Percentiles rank a stretch among this genome's conserved stretches.
Evolutionary conservation across 2,113 vertebrate genomes (phyloP).

Genomic region (Pteruthius melanotis): DNA sequence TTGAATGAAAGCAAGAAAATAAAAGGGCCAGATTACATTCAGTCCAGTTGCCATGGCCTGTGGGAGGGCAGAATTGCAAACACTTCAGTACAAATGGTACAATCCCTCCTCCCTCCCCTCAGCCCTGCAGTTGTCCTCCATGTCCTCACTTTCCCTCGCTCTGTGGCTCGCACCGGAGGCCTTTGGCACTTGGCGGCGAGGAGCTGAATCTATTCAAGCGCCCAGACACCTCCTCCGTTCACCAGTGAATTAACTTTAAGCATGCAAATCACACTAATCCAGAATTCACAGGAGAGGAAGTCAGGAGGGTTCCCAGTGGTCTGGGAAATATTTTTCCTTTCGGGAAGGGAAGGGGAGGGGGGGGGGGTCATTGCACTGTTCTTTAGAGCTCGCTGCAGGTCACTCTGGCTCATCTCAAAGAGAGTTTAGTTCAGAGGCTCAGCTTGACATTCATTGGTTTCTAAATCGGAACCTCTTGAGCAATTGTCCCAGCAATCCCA

Average conservation of each 20-base stretch:
- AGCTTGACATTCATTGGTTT: slow-evolving; percentile 35
- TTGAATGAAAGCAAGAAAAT: slow-evolving; percentile 47
- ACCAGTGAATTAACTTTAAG: slow-evolving; percentile 38
- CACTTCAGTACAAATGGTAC: slow-evolving; percentile 40
- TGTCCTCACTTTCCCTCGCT: slow-evolving; percentile 51
- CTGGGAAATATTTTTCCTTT: slow-evolving; percentile 6
- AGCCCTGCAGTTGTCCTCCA: slow-evolving; percentile 19
- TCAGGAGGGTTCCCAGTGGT: slow-evolving; percentile 17
- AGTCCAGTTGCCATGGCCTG: slow-evolving; percentile 45
- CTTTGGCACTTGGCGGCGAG: neutral
- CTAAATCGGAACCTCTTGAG: slow-evolving; percentile 31
- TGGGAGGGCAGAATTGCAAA: slow-evolving; percentile 45
- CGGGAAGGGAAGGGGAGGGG: neutral
- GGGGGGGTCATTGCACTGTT: neutral
- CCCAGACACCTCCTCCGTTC: slow-evolving; percentile 48
- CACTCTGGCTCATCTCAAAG: slow-evolving; percentile 50
- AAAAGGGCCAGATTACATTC: slow-evolving; percentile 51
- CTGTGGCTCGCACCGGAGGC: neutral
- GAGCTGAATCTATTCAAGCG: slow-evolving; percentile 30
- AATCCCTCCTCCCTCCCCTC: slow-evolving; percentile 34
- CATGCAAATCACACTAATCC: slow-evolving; percentile 55
- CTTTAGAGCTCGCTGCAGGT: slow-evolving; percentile 40
- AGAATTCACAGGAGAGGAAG: slow-evolving; percentile 53
- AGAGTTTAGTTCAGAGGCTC: slow-evolving; percentile 47
- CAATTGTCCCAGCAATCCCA: neutral